Conservation (phyloP, 2,888 invertebrate genomes). For the Philhelius pedissequus region DNA sequence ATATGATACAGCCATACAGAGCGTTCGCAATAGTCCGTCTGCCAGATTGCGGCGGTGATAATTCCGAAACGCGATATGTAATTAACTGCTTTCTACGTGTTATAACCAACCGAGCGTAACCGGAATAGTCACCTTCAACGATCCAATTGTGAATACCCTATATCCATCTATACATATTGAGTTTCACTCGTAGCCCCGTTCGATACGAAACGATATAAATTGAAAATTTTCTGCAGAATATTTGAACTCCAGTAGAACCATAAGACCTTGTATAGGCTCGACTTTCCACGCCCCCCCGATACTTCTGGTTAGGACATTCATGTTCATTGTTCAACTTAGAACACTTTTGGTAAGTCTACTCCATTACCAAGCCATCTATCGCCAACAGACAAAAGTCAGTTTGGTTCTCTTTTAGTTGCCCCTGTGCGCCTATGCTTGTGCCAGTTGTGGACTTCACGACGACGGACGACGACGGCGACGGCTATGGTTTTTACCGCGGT, state of each 20-base stretch:
- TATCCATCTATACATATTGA: neutral
- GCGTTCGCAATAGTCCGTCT: neutral
- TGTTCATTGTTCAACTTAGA: conserved; percentile 29
- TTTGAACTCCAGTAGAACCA: conserved; percentile 18
- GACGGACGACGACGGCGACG: conserved; percentile 7
- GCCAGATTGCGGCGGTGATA: conserved; percentile 21
- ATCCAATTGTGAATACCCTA: conserved; percentile 31
- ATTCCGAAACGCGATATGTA: conserved; percentile 62
- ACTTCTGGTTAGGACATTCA: no score
- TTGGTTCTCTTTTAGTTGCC: conserved; percentile 10
- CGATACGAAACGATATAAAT: conserved; percentile 59
- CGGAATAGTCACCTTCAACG: conserved; percentile 63
- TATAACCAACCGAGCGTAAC: conserved; percentile 69
- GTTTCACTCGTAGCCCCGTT: conserved; percentile 24
- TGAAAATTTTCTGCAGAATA: conserved; percentile 59
- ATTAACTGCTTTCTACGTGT: conserved; percentile 69
- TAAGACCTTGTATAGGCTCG: neutral
- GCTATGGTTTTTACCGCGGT: conserved; percentile 69
- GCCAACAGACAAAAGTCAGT: conserved; percentile 55
- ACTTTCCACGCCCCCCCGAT: neutral
- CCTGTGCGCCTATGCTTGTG: no score
- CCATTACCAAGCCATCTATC: conserved; percentile 39
- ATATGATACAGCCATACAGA: neutral
- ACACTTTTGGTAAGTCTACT: conserved; percentile 54
- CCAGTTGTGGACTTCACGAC: neutral